These are phyloP conservation scores for Cremastinae sp. DNA, from an alignment of 2,888 invertebrate species.

Conservation along the genomic window DNA sequence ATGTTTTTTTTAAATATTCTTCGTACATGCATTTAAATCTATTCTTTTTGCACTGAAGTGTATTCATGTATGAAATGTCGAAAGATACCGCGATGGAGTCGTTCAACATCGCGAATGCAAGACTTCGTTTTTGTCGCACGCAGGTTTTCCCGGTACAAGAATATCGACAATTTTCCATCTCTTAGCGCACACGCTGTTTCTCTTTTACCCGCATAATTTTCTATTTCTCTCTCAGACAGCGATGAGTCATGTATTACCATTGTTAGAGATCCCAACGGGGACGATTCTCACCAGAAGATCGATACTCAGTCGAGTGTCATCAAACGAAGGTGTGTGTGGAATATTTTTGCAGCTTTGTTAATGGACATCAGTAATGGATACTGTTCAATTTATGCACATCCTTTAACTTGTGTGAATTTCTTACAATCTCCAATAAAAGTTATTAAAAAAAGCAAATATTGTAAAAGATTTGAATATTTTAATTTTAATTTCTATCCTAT, in stretches of 20 bases:
- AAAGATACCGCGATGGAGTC: too few relatives aligned
- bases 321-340: constrained; percentile 47
- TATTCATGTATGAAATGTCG: too few relatives aligned
- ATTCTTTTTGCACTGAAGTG: too few relatives aligned
- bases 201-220: constrained; percentile 13
- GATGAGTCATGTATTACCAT: constrained; percentile 40
- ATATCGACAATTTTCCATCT: constrained; percentile 8
- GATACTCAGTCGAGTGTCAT: constrained; percentile 2
- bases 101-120: constrained; percentile 35
- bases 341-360: constrained; percentile 16
- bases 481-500: too few relatives aligned
- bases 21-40: too few relatives aligned
- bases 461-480: too few relatives aligned
- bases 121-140: constrained; percentile 42
- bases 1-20: too few relatives aligned
- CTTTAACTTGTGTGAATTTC: not conserved
- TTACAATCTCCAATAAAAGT: too few relatives aligned
- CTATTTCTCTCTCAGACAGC: constrained; percentile 14
- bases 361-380: constrained; percentile 19
- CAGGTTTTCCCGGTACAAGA: constrained; percentile 3
- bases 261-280: not conserved
- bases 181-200: constrained; percentile 4
- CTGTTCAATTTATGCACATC: constrained; percentile 21
- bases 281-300: not conserved
- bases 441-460: too few relatives aligned